Evolutionary conservation across 2,113 vertebrate genomes (phyloP).

Genomic region (Cephalopterus ornatus): DNA sequence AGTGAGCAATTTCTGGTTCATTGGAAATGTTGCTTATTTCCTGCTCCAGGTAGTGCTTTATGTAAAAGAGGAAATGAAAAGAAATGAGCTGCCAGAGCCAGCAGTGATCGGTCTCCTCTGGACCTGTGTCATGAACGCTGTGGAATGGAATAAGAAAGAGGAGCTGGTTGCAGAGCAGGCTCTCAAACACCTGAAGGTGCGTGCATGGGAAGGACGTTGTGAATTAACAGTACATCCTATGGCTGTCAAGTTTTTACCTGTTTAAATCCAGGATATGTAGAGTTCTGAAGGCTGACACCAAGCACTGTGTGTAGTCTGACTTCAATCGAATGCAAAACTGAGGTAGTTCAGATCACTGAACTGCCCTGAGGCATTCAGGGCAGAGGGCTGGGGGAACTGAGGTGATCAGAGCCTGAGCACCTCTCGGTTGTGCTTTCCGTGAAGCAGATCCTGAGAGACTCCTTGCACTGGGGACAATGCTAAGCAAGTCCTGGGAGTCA

Average conservation of each 20-base stretch:
- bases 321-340: background rate
- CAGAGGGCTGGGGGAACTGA: background rate
- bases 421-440: background rate
- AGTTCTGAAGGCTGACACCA: background rate
- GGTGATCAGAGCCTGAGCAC: background rate
- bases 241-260: background rate
- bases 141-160: conserved; percentile 95
- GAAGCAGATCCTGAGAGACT: background rate
- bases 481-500: background rate
- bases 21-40: background rate
- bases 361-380: background rate
- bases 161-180: conserved; percentile 92
- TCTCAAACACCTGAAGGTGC: conserved; percentile 90
- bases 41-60: conserved; percentile 83
- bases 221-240: background rate
- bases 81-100: conserved; percentile 84
- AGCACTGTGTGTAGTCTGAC: background rate
- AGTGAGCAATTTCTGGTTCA: background rate
- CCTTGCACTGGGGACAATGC: background rate
- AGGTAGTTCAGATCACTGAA: background rate
- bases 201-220: background rate
- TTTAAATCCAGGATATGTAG: background rate
- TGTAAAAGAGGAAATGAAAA: conserved; percentile 92
- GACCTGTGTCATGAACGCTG: conserved; percentile 90
- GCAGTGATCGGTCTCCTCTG: conserved; percentile 89